Base-by-base conservation (phyloP, 92 coral and sea anemone genomes). In the Actinostola sp. region DNA sequence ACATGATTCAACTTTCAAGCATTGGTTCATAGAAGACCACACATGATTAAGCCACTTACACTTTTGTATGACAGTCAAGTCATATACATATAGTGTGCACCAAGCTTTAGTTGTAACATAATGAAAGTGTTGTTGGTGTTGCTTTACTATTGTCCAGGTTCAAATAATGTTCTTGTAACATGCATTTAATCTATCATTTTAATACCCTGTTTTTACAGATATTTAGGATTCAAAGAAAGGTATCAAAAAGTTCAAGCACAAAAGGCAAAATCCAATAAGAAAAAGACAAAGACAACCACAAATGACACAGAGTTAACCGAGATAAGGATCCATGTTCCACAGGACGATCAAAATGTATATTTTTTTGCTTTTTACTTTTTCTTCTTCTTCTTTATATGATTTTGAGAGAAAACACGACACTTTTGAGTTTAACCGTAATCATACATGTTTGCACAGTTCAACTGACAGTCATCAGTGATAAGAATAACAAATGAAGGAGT, bases 191-290 rank as follows among this genome's bases (percentile, higher is more conserved):
- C n/a, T n/a, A n/a, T n/a, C n/a, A n/a, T n/a, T n/a, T n/a, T n/a
- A n/a, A n/a, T n/a, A n/a, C n/a, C n/a, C n/a, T n/a, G n/a, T n/a
- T 17, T 31, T 7, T 21, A 0, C 46, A 90, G 97, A 56, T 90
- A 90, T 64, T 60, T 90, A 34, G 92, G 97, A 13, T 90, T 73
- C 35, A 71, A 80, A 62, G 97, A 80, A 38, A 83, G 63, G 51
- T 52, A 72, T 61, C 58, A 71, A 48, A 83, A 79, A 44, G 27
- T 63, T 16, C 60, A 57, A 7, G 30, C 70, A 38, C 75, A 78
- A 73, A 50, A 60, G 20, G 56, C 67, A 13, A 66, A 58, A 35
- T n/a, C 66, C 23, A 70, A 63, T 8, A 67, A 57, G 45, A 42
- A 33, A 32, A 72, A 63, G 49, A 57, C 71, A 16, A 83, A 63